Conservation (phyloP, 2,797 vertebrate genomes). For the Taeniopygia guttata region DNA sequence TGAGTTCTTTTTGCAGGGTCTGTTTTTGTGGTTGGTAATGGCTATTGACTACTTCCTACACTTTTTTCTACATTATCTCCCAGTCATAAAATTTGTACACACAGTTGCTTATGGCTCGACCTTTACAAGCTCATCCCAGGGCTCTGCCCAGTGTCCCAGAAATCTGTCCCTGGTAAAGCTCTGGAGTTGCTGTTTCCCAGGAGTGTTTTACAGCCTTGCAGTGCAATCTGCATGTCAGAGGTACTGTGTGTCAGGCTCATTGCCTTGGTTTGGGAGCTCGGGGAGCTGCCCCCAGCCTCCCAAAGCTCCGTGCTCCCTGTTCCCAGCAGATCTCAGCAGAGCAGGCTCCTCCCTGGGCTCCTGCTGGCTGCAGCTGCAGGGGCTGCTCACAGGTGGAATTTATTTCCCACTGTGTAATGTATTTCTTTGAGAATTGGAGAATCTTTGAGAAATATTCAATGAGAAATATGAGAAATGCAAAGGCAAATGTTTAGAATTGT, state of each 20-base stretch:
- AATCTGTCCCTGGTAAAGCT: neutral
- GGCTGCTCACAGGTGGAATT: too few species aligned
- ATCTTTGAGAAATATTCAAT: too few species aligned
- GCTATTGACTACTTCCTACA: neutral
- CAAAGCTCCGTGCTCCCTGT: neutral
- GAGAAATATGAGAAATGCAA: neutral
- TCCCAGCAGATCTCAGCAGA: neutral
- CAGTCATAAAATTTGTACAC: neutral
- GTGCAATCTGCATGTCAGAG: neutral
- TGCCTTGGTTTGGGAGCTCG: neutral
- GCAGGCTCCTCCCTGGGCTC: neutral
- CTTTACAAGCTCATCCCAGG: neutral
- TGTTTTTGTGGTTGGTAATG: neutral
- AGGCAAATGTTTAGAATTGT: neutral
- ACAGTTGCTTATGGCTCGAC: neutral
- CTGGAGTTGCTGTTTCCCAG: neutral
- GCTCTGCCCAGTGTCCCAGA: neutral
- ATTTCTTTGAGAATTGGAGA: too few species aligned
- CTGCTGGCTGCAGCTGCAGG: neutral
- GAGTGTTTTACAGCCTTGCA: conserved; percentile 6
- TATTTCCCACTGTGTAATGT: too few species aligned
- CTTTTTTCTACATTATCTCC: neutral
- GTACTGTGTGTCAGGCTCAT: neutral
- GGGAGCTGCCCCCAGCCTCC: neutral
- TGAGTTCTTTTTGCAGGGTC: neutral